These are phyloP conservation scores for Cordylochernes scorpioides DNA, from an alignment of 2,888 invertebrate species.

Conservation along the genomic window DNA sequence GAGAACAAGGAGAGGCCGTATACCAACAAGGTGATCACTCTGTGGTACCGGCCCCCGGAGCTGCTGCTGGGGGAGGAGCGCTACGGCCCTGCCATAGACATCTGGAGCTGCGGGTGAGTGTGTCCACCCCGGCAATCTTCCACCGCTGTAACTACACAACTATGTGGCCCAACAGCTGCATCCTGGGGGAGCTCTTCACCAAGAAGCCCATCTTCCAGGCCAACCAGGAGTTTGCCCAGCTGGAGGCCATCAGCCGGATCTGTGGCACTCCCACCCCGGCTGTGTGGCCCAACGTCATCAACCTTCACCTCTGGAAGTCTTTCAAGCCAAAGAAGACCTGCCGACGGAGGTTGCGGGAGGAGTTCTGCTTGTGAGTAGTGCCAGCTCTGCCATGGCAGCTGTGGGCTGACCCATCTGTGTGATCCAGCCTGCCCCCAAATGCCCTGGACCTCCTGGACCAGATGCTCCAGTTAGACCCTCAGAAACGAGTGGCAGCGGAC, in stretches of 20 bases:
- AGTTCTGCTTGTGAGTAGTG: conserved; percentile 44
- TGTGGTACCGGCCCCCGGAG: conserved; percentile 98
- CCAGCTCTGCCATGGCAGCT: background rate
- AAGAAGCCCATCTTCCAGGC: conserved; percentile 91
- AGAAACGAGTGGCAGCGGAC: conserved; percentile 68
- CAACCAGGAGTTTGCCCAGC: conserved; percentile 65
- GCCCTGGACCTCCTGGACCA: conserved; percentile 73
- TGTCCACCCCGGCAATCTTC: too few species aligned
- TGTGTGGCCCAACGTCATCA: conserved; percentile 85
- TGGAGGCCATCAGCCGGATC: conserved; percentile 71
- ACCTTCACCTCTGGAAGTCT: conserved; percentile 67
- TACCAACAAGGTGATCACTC: conserved; percentile 92
- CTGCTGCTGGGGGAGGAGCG: conserved; percentile 80
- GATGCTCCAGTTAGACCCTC: conserved; percentile 88
- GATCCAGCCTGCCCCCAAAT: conserved; percentile 41
- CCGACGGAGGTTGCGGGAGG: conserved; percentile 61
- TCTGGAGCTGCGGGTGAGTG: conserved; percentile 90
- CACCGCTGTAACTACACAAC: too few species aligned
- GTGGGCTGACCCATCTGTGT: background rate
- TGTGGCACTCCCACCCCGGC: conserved; percentile 90
- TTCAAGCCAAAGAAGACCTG: conserved; percentile 71
- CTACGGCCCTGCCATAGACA: conserved; percentile 90
- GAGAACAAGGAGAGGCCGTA: conserved; percentile 84
- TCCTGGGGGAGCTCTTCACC: conserved; percentile 82
- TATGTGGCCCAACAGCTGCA: too few species aligned